These are phyloP conservation scores for Thymelicus lineola DNA, from an alignment of 2,888 invertebrate genomes.

Conservation along the genomic window DNA sequence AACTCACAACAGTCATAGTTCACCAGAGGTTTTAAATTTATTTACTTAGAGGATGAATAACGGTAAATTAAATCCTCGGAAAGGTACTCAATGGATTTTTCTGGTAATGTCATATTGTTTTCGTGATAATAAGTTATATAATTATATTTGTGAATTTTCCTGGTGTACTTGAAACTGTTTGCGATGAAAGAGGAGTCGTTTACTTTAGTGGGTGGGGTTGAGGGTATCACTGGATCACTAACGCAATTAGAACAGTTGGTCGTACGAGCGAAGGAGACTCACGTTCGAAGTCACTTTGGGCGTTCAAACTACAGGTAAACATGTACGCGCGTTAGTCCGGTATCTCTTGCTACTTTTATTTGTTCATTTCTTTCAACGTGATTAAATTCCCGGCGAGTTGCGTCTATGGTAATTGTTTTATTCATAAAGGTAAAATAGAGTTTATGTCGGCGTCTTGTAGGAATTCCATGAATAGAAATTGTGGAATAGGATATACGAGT, in stretches of 20 bases:
- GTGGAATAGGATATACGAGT: background rate
- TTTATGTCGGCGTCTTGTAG: background rate
- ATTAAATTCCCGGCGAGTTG: slow-evolving; percentile 33
- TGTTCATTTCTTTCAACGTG: slow-evolving; percentile 26
- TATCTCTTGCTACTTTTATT: slow-evolving; percentile 29
- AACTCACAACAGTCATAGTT: slow-evolving; percentile 29
- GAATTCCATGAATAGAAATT: slow-evolving; percentile 9
- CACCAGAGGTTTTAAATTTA: slow-evolving; percentile 33
- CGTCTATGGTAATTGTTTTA: slow-evolving; percentile 27
- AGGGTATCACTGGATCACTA: slow-evolving; percentile 72
- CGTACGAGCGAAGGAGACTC: slow-evolving; percentile 60
- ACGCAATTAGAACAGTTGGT: slow-evolving; percentile 75
- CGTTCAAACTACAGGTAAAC: slow-evolving; percentile 42
- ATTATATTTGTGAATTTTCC: slow-evolving; percentile 80
- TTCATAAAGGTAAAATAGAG: slow-evolving; percentile 7
- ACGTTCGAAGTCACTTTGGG: slow-evolving; percentile 46
- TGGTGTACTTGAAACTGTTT: slow-evolving; percentile 79
- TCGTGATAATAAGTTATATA: slow-evolving; percentile 62
- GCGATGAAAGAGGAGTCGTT: slow-evolving; percentile 79
- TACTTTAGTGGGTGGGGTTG: slow-evolving; percentile 61
- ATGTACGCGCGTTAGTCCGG: slow-evolving; percentile 25
- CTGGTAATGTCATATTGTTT: slow-evolving; percentile 42
- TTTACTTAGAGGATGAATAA: slow-evolving; percentile 36
- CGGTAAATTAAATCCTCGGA: slow-evolving; percentile 26
- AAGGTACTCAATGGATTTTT: slow-evolving; percentile 22